Percentiles rank a stretch among this genome's conserved stretches.
phyloP scores from a whole-genome alignment of 2,113 vertebrate species.

The Philantomba maxwellii region DNA sequence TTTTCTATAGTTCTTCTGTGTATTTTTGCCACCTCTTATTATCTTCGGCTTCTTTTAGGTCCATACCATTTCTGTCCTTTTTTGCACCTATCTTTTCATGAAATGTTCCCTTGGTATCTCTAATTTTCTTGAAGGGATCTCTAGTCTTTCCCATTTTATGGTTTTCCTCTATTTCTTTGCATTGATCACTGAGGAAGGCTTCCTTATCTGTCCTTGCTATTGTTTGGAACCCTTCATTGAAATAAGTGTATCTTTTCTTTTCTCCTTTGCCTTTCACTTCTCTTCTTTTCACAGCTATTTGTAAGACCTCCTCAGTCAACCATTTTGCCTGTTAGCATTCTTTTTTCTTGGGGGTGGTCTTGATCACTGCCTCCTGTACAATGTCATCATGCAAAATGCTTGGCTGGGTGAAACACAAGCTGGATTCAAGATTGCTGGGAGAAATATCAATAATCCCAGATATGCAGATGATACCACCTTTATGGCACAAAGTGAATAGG shows the following conservation, averaged over 20 bases:
- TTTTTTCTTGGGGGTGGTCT: neutral
- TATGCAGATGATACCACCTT: neutral
- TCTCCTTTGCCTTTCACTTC: neutral
- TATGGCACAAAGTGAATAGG: neutral
- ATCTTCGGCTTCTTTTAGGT: neutral
- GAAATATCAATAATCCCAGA: neutral
- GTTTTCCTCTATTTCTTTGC: neutral
- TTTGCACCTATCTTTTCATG: neutral
- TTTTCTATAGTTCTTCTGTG: neutral
- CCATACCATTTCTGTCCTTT: neutral
- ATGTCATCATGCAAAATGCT: neutral
- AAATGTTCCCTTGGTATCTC: neutral
- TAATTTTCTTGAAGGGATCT: neutral
- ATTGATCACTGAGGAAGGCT: neutral
- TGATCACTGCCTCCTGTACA: neutral
- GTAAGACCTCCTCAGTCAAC: neutral
- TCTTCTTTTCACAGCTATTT: neutral
- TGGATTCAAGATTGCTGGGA: neutral
- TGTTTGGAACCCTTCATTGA: neutral
- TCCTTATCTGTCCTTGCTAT: neutral
- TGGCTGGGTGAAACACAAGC: neutral
- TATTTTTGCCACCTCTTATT: neutral
- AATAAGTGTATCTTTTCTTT: neutral
- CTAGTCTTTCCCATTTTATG: neutral
- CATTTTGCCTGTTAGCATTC: neutral